Conservation (phyloP, 2,797 vertebrate genomes). For the Octomys mimax region DNA sequence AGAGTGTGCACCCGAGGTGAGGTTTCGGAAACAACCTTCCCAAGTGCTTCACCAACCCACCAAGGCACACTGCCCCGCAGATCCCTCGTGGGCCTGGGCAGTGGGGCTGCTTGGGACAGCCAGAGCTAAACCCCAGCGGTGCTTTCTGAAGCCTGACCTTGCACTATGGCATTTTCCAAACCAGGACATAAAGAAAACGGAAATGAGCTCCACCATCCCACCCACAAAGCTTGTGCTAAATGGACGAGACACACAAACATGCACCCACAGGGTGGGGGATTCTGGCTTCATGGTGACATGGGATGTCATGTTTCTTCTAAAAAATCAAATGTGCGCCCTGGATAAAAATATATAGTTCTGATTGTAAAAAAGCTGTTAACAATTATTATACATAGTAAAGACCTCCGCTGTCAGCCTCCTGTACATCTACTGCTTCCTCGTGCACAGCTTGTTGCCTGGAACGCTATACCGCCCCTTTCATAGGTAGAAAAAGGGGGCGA, state of each 20-base stretch:
- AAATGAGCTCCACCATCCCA: not conserved
- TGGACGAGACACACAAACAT: not conserved
- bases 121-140: slow-evolving; percentile 30
- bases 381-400: not conserved
- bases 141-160: slow-evolving; percentile 2
- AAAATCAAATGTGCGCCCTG: slow-evolving; percentile 15
- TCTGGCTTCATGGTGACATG: slow-evolving; percentile 37
- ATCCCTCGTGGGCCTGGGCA: not conserved
- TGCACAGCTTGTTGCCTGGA: not conserved
- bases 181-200: not conserved
- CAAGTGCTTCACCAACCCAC: not conserved
- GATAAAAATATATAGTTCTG: slow-evolving; percentile 11
- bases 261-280: not conserved
- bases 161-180: not conserved
- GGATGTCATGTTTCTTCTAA: not conserved
- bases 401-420: not conserved
- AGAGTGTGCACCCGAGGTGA: slow-evolving; percentile 6
- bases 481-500: not conserved
- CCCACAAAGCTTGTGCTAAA: not conserved
- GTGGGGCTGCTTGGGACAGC: not conserved
- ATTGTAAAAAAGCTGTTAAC: slow-evolving; percentile 10
- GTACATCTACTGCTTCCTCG: not conserved
- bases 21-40: not conserved
- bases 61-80: not conserved
- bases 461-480: not conserved